Conservation (phyloP, 2,113 vertebrate genomes). For the Pedetes capensis region DNA sequence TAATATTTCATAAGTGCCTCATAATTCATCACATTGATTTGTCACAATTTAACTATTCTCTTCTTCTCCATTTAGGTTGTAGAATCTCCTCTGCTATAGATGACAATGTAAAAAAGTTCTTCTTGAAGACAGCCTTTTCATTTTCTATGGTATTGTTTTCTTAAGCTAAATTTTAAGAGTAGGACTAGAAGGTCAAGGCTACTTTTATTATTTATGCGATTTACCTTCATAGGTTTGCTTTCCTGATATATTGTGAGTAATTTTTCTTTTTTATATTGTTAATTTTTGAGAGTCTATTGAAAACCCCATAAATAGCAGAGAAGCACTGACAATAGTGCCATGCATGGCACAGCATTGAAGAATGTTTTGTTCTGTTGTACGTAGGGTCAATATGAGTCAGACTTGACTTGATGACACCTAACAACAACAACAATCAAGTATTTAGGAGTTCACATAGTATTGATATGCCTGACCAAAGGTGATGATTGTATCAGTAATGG, state of each 20-base stretch:
- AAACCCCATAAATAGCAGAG: no score
- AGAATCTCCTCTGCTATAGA: neutral
- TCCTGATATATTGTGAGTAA: neutral
- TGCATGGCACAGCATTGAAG: no score
- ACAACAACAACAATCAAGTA: no score
- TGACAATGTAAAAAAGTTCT: neutral
- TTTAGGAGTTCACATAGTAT: neutral
- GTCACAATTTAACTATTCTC: neutral
- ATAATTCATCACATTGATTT: neutral
- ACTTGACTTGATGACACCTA: no score
- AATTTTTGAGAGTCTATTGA: neutral
- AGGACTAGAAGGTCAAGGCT: neutral
- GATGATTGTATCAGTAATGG: neutral
- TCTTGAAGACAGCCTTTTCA: neutral
- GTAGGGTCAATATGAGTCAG: no score
- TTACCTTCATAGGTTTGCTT: slow-evolving; percentile 23
- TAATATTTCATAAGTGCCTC: neutral
- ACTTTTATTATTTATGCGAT: neutral
- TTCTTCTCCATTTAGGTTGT: neutral
- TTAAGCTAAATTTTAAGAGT: slow-evolving; percentile 1
- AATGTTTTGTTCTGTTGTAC: no score
- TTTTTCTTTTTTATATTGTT: neutral
- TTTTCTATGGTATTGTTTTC: neutral
- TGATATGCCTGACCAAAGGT: neutral
- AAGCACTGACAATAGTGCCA: no score